These are phyloP conservation scores for Holothuria glaberrima DNA, from an alignment of 35 echinoderm and acorn worm species.

Conservation along the genomic window DNA sequence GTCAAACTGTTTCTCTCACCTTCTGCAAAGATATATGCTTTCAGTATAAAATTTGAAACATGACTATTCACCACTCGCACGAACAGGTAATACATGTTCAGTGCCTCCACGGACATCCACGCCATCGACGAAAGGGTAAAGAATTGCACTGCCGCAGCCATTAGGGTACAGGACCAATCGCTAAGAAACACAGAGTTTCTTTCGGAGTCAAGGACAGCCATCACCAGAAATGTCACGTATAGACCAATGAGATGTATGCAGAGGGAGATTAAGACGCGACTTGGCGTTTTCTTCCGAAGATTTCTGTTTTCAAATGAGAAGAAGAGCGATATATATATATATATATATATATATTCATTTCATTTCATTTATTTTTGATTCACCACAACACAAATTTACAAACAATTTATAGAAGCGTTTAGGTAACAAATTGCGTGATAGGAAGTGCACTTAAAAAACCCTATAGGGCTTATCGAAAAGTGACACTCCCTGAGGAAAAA, in stretches of 20 bases:
- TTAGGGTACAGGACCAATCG: neutral
- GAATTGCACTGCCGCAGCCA: slow-evolving; percentile 34
- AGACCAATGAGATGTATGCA: neutral
- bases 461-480: too few species aligned
- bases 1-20: neutral
- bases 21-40: neutral
- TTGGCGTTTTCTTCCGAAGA: slow-evolving; percentile 26
- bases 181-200: neutral
- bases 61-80: neutral
- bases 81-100: slow-evolving; percentile 31
- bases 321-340: too few species aligned
- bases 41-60: neutral
- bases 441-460: too few species aligned
- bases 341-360: too few species aligned
- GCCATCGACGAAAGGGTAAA: slow-evolving; percentile 28
- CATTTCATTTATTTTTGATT: too few species aligned
- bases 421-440: too few species aligned
- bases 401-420: too few species aligned
- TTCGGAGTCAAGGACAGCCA: slow-evolving; percentile 44
- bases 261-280: slow-evolving; percentile 13
- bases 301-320: slow-evolving; percentile 1
- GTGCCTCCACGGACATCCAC: slow-evolving; percentile 20
- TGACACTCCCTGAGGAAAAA: too few species aligned
- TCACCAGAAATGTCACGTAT: slow-evolving; percentile 29
- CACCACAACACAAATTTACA: too few species aligned